These are phyloP conservation scores for Mola mola DNA, from an alignment of 2,113 vertebrate genomes.

Conservation along the genomic window DNA sequence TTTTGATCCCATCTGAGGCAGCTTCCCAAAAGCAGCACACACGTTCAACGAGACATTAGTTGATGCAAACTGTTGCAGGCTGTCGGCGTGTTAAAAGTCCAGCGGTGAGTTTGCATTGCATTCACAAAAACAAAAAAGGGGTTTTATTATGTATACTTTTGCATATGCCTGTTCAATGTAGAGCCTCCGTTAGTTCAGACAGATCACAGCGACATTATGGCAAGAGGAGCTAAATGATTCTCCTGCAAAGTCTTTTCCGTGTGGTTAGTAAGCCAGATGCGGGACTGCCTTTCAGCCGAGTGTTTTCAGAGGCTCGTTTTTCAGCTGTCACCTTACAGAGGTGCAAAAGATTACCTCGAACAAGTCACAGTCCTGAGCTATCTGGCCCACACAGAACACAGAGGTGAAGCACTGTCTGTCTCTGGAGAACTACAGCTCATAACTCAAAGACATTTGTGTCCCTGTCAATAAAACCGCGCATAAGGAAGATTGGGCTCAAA, in stretches of 20 bases:
- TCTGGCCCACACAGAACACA: constrained; percentile 61
- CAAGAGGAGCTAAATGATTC: no score
- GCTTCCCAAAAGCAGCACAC: constrained; percentile 29
- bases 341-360: constrained; percentile 62
- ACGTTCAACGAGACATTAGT: constrained; percentile 29
- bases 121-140: background rate
- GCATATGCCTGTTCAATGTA: background rate
- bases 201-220: no score
- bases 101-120: background rate
- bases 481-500: constrained; percentile 65
- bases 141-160: background rate
- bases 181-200: background rate
- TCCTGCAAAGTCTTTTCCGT: constrained; percentile 5
- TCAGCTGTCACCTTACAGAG: constrained; percentile 67
- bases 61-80: constrained; percentile 14
- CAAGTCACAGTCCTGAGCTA: constrained; percentile 61
- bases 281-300: constrained; percentile 38
- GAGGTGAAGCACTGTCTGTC: constrained; percentile 53
- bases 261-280: constrained; percentile 41
- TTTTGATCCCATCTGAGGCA: constrained; percentile 30
- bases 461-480: constrained; percentile 71
- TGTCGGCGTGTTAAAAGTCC: constrained; percentile 1
- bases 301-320: constrained; percentile 68
- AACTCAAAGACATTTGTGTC: constrained; percentile 70
- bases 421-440: constrained; percentile 62